Conservation (phyloP, 2,113 vertebrate species). For the Enhydra lutris region DNA sequence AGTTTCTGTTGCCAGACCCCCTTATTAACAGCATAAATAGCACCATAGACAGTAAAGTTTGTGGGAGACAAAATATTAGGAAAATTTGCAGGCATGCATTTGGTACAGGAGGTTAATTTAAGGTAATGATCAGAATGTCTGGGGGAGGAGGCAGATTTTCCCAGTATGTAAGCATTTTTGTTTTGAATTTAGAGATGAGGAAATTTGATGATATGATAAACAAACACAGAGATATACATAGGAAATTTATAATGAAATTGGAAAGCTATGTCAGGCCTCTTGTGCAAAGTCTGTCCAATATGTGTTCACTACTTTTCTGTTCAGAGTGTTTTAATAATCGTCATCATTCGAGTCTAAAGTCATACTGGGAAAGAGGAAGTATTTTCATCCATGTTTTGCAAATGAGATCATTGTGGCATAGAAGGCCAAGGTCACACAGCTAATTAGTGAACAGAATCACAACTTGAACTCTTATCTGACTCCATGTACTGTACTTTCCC, state of each 20-base stretch:
- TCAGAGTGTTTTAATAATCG: background rate
- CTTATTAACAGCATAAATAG: background rate
- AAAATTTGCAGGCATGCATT: background rate
- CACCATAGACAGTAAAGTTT: background rate
- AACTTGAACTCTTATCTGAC: background rate
- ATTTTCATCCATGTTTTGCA: background rate
- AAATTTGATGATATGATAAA: background rate
- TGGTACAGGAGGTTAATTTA: background rate
- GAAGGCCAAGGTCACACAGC: background rate
- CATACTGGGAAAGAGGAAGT: background rate
- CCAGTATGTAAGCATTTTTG: background rate
- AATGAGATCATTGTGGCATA: background rate
- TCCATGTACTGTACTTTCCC: background rate
- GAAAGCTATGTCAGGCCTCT: background rate
- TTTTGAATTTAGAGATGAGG: conserved; percentile 17
- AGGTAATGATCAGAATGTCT: background rate
- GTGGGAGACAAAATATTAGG: background rate
- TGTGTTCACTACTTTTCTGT: background rate
- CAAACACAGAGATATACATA: background rate
- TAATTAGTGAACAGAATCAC: background rate
- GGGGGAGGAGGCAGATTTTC: background rate
- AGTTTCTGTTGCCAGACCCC: background rate
- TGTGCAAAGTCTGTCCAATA: background rate
- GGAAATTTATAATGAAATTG: background rate
- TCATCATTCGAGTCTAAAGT: background rate